A percentile compares a stretch with the other conserved stretches of the same genome.
Conservation (phyloP, 1,140 invertebrate genomes). For the Acromyrmex echinatior region DNA sequence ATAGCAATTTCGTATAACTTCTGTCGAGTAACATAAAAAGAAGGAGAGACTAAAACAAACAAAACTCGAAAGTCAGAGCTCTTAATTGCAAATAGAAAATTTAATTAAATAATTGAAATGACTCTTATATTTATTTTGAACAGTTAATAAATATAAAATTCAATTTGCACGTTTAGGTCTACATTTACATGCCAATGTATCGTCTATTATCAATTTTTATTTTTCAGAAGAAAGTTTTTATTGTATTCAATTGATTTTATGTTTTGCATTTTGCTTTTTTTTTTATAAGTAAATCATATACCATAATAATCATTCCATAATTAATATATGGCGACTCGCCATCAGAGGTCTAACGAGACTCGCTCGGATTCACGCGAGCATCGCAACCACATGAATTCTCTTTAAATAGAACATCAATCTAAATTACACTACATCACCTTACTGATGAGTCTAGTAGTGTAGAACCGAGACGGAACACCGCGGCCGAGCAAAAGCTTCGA, state of each 20-base stretch:
- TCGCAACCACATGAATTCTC: too few relatives aligned
- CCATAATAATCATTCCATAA: background rate
- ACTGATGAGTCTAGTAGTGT: too few relatives aligned
- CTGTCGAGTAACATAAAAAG: background rate
- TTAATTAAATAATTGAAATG: background rate
- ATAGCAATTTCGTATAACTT: constrained; percentile 14
- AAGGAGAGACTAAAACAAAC: background rate
- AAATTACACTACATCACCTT: too few relatives aligned
- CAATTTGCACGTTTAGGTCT: background rate
- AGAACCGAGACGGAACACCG: too few relatives aligned
- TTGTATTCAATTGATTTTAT: background rate
- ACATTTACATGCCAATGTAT: background rate
- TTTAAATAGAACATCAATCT: too few relatives aligned
- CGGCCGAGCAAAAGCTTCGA: too few relatives aligned
- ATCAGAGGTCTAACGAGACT: too few relatives aligned
- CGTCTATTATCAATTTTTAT: background rate
- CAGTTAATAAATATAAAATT: background rate
- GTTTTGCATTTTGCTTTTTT: background rate
- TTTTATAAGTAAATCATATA: background rate
- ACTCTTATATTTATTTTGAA: background rate
- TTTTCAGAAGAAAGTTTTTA: background rate
- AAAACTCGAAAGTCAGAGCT: constrained; percentile 30
- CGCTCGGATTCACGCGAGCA: too few relatives aligned
- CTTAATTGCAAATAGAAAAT: constrained; percentile 3
- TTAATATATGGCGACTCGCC: background rate